These are phyloP conservation scores for Capromys pilorides DNA, from an alignment of 2,797 vertebrate genomes.

Conservation along the genomic window DNA sequence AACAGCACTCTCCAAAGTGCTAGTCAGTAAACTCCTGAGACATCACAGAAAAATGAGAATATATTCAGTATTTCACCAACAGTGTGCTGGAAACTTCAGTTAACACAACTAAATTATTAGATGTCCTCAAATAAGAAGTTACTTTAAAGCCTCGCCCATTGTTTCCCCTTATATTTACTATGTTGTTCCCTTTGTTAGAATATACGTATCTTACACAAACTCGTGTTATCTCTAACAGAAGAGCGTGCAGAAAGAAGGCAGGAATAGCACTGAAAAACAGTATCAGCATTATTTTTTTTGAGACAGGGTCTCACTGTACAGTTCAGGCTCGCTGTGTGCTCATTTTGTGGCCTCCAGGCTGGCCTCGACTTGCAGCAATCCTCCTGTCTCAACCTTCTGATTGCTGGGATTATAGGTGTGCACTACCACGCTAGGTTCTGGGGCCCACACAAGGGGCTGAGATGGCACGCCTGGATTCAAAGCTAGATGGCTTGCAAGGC, in stretches of 20 bases:
- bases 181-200: neutral
- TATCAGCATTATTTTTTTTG: neutral
- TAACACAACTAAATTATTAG: neutral
- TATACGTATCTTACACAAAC: neutral
- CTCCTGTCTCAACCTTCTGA: too few species aligned
- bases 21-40: slow-evolving; percentile 60
- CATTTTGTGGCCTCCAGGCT: too few species aligned
- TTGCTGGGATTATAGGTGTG: too few species aligned
- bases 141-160: neutral
- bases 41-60: slow-evolving; percentile 49
- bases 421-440: too few species aligned
- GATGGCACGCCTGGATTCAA: too few species aligned
- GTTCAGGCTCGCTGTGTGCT: too few species aligned
- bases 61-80: neutral
- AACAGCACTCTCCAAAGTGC: slow-evolving; percentile 57
- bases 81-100: neutral
- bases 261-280: neutral
- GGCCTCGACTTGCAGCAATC: too few species aligned
- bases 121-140: neutral
- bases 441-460: too few species aligned
- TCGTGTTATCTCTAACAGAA: neutral
- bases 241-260: neutral
- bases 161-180: neutral
- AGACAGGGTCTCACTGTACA: too few species aligned
- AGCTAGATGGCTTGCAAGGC: too few species aligned